A percentile compares a stretch with the other conserved stretches of the same genome.
Evolutionary conservation across 2,888 invertebrate species (phyloP).

Genomic region (Saturnia pavonia): DNA sequence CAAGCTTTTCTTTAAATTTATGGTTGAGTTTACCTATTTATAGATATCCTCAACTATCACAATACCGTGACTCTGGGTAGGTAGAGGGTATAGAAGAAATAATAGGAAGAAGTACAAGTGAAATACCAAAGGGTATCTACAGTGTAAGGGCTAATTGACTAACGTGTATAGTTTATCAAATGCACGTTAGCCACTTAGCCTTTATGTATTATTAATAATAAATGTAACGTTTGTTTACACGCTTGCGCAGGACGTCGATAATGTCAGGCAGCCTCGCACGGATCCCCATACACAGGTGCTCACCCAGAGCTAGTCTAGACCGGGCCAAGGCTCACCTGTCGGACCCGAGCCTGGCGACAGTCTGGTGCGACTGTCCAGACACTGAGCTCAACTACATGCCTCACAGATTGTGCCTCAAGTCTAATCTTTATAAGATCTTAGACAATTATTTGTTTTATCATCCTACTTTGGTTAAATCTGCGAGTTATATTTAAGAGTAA

Average conservation of each 20-base stretch:
- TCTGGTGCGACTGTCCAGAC: conserved; percentile 69
- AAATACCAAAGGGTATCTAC: too few species aligned
- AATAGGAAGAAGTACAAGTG: too few species aligned
- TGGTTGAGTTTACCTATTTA: too few species aligned
- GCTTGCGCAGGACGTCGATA: conserved; percentile 68
- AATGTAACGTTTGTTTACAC: conserved; percentile 2
- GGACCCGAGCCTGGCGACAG: conserved; percentile 44
- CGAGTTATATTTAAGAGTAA: conserved; percentile 61
- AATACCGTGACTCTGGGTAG: too few species aligned
- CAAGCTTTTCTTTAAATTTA: too few species aligned
- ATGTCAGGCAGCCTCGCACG: conserved; percentile 76
- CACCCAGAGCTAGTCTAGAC: conserved; percentile 35
- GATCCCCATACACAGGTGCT: conserved; percentile 80
- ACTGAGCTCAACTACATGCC: conserved; percentile 61
- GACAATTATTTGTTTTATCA: conserved; percentile 67
- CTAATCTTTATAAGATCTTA: conserved; percentile 53
- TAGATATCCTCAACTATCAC: too few species aligned
- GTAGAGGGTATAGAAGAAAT: too few species aligned
- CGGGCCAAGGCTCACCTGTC: conserved; percentile 37
- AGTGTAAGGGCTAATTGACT: too few species aligned
- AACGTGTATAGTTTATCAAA: not conserved
- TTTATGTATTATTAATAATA: not conserved
- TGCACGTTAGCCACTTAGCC: too few species aligned
- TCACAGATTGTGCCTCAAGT: conserved; percentile 63
- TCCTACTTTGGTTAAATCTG: conserved; percentile 62